Evolutionary conservation across 2,113 vertebrate species (phyloP), one percentile per base, ranked within the genome.

Genomic region (Callaeas wilsoni): DNA sequence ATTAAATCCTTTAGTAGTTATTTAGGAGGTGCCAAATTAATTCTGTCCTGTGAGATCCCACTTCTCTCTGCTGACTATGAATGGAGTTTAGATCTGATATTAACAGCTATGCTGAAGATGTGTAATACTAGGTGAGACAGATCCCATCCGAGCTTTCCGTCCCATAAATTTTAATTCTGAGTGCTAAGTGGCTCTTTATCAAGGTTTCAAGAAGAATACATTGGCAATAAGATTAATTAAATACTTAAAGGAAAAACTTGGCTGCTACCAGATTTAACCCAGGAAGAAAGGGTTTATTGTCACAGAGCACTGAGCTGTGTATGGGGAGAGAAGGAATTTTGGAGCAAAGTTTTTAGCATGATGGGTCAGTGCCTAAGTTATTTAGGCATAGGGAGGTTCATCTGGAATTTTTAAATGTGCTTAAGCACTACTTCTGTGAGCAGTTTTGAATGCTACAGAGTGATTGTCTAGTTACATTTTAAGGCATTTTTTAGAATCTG

Each of bases 101-200:
- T 78, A 84, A 74, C 19, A 7, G 37, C 71, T 67, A 15, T 46
- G 55, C 37, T 80, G 59, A 90, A 46, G 75, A 90, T 69, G 33
- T 74, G 47, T 77, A 59, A 46, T 23, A 47, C 68, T 89, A 87
- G 95, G 93, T 93, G 57, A 92, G 89, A 93, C 64, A 87, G 94
- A 91, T 89, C 69, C 60, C 73, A 59, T 92, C 44, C 2, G 0
- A 92, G 76, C 68, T 81, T 88, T 49, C 60, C 82, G 75, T 92
- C 88, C 83, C 57, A 87, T 88, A 95, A 75, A 86, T 90, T 89
- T 82, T 87, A 94, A 89, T 95, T 94, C 69, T 82, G 80, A 93
- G 73, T 81, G 52, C 76, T 96, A 89, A 97, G 96, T 93, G 96
- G 85, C 93, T 95, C 90, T 96, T 94, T 95, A 96, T 96, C 96